phyloP scores from a whole-genome alignment of 30 jellyfish, hydroid and myxozoan genomes.

The Turritopsis dohrnii region DNA sequence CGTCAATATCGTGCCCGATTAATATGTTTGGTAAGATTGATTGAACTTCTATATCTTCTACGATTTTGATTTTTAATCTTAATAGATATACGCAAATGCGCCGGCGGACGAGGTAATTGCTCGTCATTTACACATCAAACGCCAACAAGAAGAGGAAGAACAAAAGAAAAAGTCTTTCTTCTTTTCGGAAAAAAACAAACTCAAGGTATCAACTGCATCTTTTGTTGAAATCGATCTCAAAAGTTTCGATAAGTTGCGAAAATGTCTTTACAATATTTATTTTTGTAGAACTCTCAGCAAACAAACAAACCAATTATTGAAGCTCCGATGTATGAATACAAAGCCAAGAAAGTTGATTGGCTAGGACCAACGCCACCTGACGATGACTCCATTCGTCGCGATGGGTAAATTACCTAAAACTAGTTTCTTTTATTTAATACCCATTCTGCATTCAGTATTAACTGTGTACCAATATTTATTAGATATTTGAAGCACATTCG shows the following conservation, averaged over 20 bases:
- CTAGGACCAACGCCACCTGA: slow-evolving; percentile 75
- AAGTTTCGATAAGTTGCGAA: not conserved
- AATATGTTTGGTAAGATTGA: no score
- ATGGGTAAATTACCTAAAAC: slow-evolving; percentile 40
- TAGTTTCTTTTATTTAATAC: not conserved
- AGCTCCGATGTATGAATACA: slow-evolving; percentile 60
- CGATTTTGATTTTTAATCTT: not conserved
- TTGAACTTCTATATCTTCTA: no score
- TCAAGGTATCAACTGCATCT: not conserved
- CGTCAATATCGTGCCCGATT: no score
- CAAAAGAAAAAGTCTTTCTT: slow-evolving; percentile 57
- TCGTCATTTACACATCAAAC: slow-evolving; percentile 53
- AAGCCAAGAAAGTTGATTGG: slow-evolving; percentile 36
- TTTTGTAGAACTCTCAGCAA: not conserved
- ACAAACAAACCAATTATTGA: slow-evolving; percentile 35
- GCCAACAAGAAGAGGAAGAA: slow-evolving; percentile 66
- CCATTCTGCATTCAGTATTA: not conserved
- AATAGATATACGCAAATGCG: slow-evolving; percentile 74
- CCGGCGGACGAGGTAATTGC: slow-evolving; percentile 95
- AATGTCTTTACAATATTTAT: not conserved
- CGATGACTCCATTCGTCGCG: slow-evolving; percentile 16
- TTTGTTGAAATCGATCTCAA: not conserved
- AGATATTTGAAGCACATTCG: slow-evolving; percentile 68
- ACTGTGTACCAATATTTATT: not conserved
- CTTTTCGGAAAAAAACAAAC: slow-evolving; percentile 65